Conservation (phyloP, 2,113 vertebrate genomes). For the Chaetura pelagica region DNA sequence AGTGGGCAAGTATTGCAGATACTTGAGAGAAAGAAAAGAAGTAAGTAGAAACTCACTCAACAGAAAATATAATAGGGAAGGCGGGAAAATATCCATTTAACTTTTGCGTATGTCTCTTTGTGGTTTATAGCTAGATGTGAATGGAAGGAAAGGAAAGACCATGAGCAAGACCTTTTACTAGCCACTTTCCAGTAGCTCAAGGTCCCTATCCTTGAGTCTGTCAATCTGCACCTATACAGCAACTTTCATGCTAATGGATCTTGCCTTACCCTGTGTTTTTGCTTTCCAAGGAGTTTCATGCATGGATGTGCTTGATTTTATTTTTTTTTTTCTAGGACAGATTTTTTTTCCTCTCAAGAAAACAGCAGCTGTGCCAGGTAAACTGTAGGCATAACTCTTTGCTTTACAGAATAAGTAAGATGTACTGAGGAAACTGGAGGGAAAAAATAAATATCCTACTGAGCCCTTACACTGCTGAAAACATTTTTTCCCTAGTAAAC, state of each 20-base stretch:
- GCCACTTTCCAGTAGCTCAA: not conserved
- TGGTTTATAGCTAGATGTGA: not conserved
- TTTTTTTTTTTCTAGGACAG: not conserved
- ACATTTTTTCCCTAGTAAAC: not conserved
- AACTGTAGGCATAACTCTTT: not conserved
- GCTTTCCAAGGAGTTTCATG: not conserved
- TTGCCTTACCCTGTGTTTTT: not conserved
- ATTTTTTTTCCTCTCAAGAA: not conserved
- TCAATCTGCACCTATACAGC: not conserved
- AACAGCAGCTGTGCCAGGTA: not conserved
- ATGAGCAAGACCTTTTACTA: not conserved
- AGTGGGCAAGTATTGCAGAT: not conserved
- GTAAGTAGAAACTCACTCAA: not conserved
- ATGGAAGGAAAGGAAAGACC: not conserved
- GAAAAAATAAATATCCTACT: not conserved
- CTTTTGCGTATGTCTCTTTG: rapidly evolving
- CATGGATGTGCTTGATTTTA: no score
- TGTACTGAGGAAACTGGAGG: not conserved
- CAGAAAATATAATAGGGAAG: not conserved
- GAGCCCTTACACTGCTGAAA: not conserved
- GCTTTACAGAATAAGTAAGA: not conserved
- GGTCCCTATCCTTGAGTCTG: not conserved
- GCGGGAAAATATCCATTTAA: not conserved
- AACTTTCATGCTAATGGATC: not conserved
- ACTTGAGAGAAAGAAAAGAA: not conserved